phyloP scores from a whole-genome alignment of 1,140 invertebrate genomes.

The Drosophila sucinea region DNA sequence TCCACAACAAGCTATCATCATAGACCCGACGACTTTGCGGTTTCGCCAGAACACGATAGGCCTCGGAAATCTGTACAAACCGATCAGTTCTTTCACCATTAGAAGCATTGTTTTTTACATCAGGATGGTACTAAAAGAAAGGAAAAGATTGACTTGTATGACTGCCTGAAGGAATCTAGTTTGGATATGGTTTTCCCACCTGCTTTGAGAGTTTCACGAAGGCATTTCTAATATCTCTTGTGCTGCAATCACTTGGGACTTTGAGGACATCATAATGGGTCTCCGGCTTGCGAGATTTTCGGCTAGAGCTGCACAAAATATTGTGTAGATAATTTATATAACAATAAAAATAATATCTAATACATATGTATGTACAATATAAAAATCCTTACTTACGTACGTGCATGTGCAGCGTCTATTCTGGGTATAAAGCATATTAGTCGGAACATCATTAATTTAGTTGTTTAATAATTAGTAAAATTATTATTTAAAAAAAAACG shows the following conservation, averaged over 20 bases:
- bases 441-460: conserved; percentile 36
- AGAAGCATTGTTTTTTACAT: conserved; percentile 84
- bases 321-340: conserved; percentile 54
- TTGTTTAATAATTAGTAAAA: not conserved
- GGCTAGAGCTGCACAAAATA: conserved; percentile 46
- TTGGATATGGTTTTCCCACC: conserved; percentile 58
- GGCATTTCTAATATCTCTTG: conserved; percentile 85
- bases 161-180: not conserved
- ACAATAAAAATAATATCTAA: conserved; percentile 23
- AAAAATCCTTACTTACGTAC: conserved; percentile 57
- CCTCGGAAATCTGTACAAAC: conserved; percentile 87
- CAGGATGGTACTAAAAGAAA: conserved; percentile 85
- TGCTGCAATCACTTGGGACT: conserved; percentile 84
- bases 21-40: conserved; percentile 84
- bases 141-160: not conserved
- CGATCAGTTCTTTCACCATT: conserved; percentile 83
- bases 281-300: conserved; percentile 45
- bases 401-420: conserved; percentile 2
- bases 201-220: conserved; percentile 85
- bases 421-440: conserved; percentile 10
- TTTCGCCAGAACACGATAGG: conserved; percentile 86
- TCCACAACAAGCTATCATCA: conserved; percentile 83
- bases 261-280: conserved; percentile 85
- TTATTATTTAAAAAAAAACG: not conserved
- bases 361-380: too few relatives aligned